phyloP scores from a whole-genome alignment of 2,888 invertebrate genomes.

The Glyphotaelius pellucidus region DNA sequence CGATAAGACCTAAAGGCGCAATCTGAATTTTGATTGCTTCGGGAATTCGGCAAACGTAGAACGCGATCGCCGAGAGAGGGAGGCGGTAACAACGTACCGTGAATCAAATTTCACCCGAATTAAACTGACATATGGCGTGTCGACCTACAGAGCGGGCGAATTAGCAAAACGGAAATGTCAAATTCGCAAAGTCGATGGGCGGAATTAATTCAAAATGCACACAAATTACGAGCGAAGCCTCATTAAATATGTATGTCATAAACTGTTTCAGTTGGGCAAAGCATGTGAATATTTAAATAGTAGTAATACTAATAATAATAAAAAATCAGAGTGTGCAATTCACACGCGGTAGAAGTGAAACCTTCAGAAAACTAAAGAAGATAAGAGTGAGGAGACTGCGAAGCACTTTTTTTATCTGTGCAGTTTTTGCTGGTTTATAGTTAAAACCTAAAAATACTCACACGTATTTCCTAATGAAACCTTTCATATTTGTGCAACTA shows the following conservation, averaged over 20 bases:
- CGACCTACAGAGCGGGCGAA: neutral
- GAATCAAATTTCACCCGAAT: conserved; percentile 43
- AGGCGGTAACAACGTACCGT: neutral
- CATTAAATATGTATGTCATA: neutral
- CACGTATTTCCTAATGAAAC: neutral
- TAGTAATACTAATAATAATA: too few species aligned
- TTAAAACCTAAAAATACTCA: neutral
- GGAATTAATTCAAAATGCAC: neutral
- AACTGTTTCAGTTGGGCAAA: neutral
- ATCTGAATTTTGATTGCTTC: conserved; percentile 22
- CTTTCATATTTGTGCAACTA: too few species aligned
- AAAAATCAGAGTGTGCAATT: too few species aligned
- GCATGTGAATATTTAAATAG: neutral
- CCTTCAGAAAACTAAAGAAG: too few species aligned
- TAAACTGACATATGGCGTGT: conserved; percentile 33
- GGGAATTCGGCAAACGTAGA: conserved; percentile 19
- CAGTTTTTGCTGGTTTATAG: neutral
- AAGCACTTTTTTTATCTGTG: too few species aligned
- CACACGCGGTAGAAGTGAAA: too few species aligned
- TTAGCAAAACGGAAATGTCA: conserved; percentile 7
- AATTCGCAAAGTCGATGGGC: conserved; percentile 9
- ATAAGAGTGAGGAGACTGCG: too few species aligned
- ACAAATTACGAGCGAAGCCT: neutral
- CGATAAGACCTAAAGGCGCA: neutral
- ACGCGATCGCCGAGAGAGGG: neutral